Conservation (phyloP, 2,113 vertebrate species). For the Caretta caretta region DNA sequence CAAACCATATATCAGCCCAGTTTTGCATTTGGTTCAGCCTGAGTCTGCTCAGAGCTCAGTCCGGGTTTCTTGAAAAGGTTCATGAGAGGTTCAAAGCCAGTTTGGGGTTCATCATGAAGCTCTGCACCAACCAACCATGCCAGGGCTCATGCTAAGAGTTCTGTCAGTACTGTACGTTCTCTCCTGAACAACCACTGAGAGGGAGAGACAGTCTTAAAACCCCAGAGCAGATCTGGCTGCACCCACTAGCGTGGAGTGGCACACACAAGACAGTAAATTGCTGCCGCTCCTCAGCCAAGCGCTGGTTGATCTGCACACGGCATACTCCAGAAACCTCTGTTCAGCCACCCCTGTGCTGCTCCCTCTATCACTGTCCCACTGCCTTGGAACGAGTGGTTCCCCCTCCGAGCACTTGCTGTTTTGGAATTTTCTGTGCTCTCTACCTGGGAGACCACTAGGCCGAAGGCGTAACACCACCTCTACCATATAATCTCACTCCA, state of each 20-base stretch:
- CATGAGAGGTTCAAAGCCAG: background rate
- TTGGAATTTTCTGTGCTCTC: background rate
- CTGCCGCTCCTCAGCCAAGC: background rate
- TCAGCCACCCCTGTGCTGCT: background rate
- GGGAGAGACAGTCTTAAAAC: background rate
- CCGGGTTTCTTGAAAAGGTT: slow-evolving; percentile 11
- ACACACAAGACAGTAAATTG: background rate
- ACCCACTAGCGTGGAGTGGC: background rate
- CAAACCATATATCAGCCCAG: background rate
- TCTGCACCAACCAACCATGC: background rate
- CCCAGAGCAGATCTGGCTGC: background rate
- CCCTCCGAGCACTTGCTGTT: background rate
- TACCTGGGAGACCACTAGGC: background rate
- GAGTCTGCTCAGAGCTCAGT: background rate
- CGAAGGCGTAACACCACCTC: background rate
- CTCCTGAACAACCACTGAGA: accelerated
- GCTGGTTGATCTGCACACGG: background rate
- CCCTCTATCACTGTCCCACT: background rate
- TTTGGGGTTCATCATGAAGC: background rate
- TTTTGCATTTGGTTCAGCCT: background rate
- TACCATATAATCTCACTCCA: background rate
- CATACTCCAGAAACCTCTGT: background rate
- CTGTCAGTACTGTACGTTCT: background rate
- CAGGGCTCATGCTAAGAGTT: background rate
- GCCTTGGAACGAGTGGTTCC: background rate